Evolutionary conservation across 1,140 invertebrate genomes (phyloP), one percentile per base, ranked within the genome.

Genomic region (Armadillidium nasatum): DNA sequence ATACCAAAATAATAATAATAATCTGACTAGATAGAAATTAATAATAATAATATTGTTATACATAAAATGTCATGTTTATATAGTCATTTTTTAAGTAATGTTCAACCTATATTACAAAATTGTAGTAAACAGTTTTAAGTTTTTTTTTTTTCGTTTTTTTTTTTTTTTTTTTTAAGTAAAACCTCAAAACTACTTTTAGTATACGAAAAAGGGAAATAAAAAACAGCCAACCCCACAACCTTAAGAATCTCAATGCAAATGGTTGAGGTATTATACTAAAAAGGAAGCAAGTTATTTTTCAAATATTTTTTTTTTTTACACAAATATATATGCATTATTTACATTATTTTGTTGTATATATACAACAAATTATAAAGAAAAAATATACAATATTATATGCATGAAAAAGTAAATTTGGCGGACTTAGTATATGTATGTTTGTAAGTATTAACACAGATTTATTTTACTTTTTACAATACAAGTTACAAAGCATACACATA

Each of bases 321-420:
- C 50, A 60, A 60, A 60, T 60, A 60, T 60, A 60, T 60, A 60
- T 60, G 50, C 50, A 60, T 60, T 50, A 60, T 60, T 3, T 60
- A 60, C 50, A 60, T 60, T 15, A 33, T 33, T 33, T 33, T 33
- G 33, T 33, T 6, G 6, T 33, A 33, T 3, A 1, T 33, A 6
- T 33, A 33, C 33, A 33, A 33, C 1, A 33, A 33, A 33, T 33
- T 33, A 6, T 60, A 2, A 60, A 13, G 50, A 13, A 15, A 60
- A 15, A 60, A 60, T 60, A 60, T 60, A 60, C 50, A 60, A 13
- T 60, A 19, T 15, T 60, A 60, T 15, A 60, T 60, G 50, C 50
- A 4, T 13, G 50, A 60, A 60, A 13, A 15, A 19, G 19, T 60
- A 60, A 50, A 19, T 60, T 60, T 60, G 50, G 50, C 50, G 50